Base-by-base conservation (phyloP, 2,797 vertebrate species). In the Anabacerthia variegaticeps region DNA sequence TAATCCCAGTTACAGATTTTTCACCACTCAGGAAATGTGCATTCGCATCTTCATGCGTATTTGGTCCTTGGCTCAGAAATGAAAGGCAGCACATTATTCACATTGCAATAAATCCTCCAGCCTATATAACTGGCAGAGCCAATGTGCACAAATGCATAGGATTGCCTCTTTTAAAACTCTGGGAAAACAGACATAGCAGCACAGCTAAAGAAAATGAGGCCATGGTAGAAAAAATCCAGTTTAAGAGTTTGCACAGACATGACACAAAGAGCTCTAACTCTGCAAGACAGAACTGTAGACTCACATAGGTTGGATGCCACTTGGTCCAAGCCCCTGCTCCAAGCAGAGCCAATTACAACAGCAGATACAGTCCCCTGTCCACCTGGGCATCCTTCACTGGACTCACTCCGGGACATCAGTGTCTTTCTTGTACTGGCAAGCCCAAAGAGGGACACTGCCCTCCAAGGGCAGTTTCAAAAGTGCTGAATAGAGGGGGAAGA, bases 61-160 rank as follows among this genome's bases (percentile, higher is more conserved):
- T 94, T 88, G 58, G 39, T 88, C 69, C 51, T 87, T 83, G 75
- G 34, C 46, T 88, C 77, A 67, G 88, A 90, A 91, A 80, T 36
- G 12, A 88, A 82, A 95, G 48, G 55, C 43, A 85, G 59, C 49
- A 63, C 58, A 52, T 85, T 84, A 63, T 74, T 91, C 59, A 86
- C 3, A 0, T 51, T 61, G 81, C 62, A 89, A 14, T 78, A 94
- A 91, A 85, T 80, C 34, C 62, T 61, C 52, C 59, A 81, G 56
- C 37, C 63, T 62, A 27, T 67, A 43, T 43, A 92, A 78, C 26
- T 48, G n/a, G 54, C 34, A 85, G 41, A 52, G 62, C 32, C 30
- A 22, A 66, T 44, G 23, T 30, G 51, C 69, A 82, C 41, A 44
- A 88, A 89, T 20, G 22, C 69, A 74, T 9, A 61, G 84, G 43